Base-by-base conservation (phyloP, 2,888 invertebrate species). In the Prosopocoilus inquinatus region DNA sequence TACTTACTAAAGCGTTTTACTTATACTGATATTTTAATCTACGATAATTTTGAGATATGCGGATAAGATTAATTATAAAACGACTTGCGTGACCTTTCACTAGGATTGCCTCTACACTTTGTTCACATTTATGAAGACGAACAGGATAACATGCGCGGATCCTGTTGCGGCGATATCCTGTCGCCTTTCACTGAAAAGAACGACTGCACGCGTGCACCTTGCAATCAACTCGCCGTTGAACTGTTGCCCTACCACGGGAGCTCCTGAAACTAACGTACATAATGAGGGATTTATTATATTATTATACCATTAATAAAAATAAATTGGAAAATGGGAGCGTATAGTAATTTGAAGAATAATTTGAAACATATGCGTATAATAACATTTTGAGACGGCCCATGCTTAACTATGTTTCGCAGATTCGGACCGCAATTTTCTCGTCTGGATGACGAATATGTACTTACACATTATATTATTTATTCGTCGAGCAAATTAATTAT, bases 251-350 rank as follows among this genome's bases (percentile, higher is more conserved):
- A 41, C 41, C 41, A 41, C 15, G 9, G 41, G 9, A 41, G 20
- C 20, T 28, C 11, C 15, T 16, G 15, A 41, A 41, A 41, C 41
- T 41, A 11, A 2, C 38, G 11, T 38, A 38, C 38, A 43, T 46
- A 50, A 50, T 46, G 45, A 55, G 50, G 46, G 50, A 55, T 55
- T 50, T 55, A 55, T 55, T 50, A 45, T 55, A 49, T 53, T 53
- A 53, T 53, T 53, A 48, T 41, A 46, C 43, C 28, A 55, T 43
- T 55, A 55, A 50, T 50, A 47, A 47, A 45, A 38, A 50, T 50
- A 55, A 55, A 55, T 55, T 55, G 55, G 55, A 55, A 55, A 55
- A 55, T 55, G 33, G 39, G 45, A 11, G 41, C 41, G 35, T 53
- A 47, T 41, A 43, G 39, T 47, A 47, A 53, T 53, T 48, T 53